These are phyloP conservation scores for Xestobium rufovillosum DNA, from an alignment of 2,888 invertebrate species.

Conservation along the genomic window DNA sequence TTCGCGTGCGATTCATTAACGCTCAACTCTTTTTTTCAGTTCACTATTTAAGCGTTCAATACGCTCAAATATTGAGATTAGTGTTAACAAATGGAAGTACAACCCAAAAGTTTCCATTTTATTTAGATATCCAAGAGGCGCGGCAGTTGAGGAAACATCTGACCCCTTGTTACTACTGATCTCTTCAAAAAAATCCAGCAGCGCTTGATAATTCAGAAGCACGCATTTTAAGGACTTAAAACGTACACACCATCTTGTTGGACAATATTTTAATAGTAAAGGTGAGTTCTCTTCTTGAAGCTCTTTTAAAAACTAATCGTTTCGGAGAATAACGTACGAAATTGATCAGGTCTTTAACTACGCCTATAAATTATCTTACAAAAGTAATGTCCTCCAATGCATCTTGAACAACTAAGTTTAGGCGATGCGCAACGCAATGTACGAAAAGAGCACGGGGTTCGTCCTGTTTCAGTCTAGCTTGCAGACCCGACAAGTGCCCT, in stretches of 20 bases:
- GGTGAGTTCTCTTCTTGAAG: conserved; percentile 1
- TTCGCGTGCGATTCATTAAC: conserved; percentile 1
- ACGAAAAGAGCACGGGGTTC: conserved; percentile 12
- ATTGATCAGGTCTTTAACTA: conserved; percentile 1
- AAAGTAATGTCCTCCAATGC: conserved; percentile 7
- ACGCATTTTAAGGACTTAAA: conserved; percentile 7
- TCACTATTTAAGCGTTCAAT: no score
- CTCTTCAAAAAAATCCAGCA: conserved; percentile 7
- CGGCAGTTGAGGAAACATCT: conserved; percentile 3
- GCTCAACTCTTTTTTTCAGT: conserved; percentile 4
- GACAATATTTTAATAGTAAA: conserved; percentile 5
- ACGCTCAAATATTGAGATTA: conserved; percentile 1
- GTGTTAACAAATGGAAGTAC: background rate
- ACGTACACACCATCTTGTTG: conserved; percentile 7
- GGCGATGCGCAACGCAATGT: conserved; percentile 9
- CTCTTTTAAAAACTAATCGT: conserved; percentile 9
- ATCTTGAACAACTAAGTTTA: conserved; percentile 11
- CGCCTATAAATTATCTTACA: conserved; percentile 6
- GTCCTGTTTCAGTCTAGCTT: conserved; percentile 3
- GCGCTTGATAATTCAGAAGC: conserved; percentile 4
- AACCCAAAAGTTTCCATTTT: conserved; percentile 4
- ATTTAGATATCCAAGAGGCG: conserved; percentile 5
- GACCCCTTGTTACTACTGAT: background rate
- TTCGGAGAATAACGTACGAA: conserved; percentile 6
- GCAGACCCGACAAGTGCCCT: background rate